phyloP scores from a whole-genome alignment of 1,140 invertebrate species.

The Samia ricini region DNA sequence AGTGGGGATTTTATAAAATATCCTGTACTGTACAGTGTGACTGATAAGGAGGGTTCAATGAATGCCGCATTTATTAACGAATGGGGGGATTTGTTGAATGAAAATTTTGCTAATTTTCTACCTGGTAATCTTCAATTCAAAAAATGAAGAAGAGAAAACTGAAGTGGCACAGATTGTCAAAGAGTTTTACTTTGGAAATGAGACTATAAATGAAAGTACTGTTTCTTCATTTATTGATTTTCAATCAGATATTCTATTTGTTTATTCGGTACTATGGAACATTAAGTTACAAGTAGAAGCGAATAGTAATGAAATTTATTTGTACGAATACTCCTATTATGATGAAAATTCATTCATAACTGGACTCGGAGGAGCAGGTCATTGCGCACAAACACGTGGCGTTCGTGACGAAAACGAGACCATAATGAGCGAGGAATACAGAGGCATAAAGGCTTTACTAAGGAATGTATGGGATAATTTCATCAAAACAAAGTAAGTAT shows the following conservation, averaged over 20 bases:
- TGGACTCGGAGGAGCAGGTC: slow-evolving; percentile 19
- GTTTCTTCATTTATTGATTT: slow-evolving; percentile 22
- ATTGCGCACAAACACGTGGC: slow-evolving; percentile 20
- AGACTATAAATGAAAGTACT: slow-evolving; percentile 8
- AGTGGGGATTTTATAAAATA: background rate
- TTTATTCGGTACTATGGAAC: slow-evolving; percentile 13
- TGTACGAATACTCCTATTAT: slow-evolving; percentile 29
- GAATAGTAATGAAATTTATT: slow-evolving; percentile 24
- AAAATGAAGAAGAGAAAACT: slow-evolving; percentile 16
- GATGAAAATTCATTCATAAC: slow-evolving; percentile 10
- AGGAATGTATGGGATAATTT: slow-evolving; percentile 29
- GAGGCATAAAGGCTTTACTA: slow-evolving; percentile 21
- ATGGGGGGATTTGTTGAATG: slow-evolving; percentile 22
- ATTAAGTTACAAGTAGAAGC: slow-evolving; percentile 18
- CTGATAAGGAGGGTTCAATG: slow-evolving; percentile 25
- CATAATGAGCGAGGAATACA: slow-evolving; percentile 8
- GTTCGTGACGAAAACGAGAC: slow-evolving; percentile 9
- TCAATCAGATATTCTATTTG: slow-evolving; percentile 26
- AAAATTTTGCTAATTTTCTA: slow-evolving; percentile 26
- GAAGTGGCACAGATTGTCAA: slow-evolving; percentile 23
- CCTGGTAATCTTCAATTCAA: slow-evolving; percentile 27
- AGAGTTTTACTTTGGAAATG: slow-evolving; percentile 30
- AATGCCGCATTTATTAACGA: background rate
- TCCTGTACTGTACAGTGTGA: slow-evolving; percentile 10
- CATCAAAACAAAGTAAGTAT: slow-evolving; percentile 24